Evolutionary conservation across 2,797 vertebrate genomes (phyloP).

Genomic region (Gymnoscopelus braueri): DNA sequence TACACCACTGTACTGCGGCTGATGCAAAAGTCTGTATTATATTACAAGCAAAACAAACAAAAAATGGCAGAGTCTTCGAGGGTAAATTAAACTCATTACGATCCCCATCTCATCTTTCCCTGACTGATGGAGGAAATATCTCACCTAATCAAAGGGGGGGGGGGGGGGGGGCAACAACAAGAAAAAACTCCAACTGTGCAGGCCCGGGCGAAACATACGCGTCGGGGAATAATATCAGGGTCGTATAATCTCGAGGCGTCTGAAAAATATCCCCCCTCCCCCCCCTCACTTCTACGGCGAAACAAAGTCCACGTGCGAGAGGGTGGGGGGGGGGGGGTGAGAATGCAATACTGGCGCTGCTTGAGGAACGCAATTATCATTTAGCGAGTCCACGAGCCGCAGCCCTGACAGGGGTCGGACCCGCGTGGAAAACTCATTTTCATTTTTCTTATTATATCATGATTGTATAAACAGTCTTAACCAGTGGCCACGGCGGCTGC

Average conservation of each 20-base stretch:
- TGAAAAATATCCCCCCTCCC: slow-evolving; percentile 49
- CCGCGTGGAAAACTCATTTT: slow-evolving; percentile 62
- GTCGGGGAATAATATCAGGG: slow-evolving; percentile 46
- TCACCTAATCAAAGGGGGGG: slow-evolving; percentile 41
- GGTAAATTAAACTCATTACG: slow-evolving; percentile 64
- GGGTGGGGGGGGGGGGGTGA: slow-evolving; percentile 4
- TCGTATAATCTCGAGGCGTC: slow-evolving; percentile 39
- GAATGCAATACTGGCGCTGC: slow-evolving; percentile 49
- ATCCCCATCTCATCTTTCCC: slow-evolving; percentile 58
- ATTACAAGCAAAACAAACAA: slow-evolving; percentile 18
- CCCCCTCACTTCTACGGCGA: slow-evolving; percentile 37
- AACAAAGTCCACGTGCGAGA: slow-evolving; percentile 46
- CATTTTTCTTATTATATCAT: slow-evolving; percentile 73
- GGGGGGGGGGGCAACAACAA: background rate
- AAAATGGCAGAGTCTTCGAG: slow-evolving; percentile 37
- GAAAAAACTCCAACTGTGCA: slow-evolving; percentile 28
- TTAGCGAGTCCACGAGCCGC: slow-evolving; percentile 58
- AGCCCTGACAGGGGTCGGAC: slow-evolving; percentile 58
- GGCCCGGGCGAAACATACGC: slow-evolving; percentile 10
- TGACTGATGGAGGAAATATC: slow-evolving; percentile 53
- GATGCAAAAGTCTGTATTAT: background rate
- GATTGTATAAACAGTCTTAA: slow-evolving; percentile 73
- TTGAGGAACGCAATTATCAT: slow-evolving; percentile 69
- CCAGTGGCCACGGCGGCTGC: slow-evolving; percentile 64
- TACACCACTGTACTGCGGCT: too few species aligned